phyloP scores from a whole-genome alignment of 2,113 vertebrate genomes.

The Chionis minor region DNA sequence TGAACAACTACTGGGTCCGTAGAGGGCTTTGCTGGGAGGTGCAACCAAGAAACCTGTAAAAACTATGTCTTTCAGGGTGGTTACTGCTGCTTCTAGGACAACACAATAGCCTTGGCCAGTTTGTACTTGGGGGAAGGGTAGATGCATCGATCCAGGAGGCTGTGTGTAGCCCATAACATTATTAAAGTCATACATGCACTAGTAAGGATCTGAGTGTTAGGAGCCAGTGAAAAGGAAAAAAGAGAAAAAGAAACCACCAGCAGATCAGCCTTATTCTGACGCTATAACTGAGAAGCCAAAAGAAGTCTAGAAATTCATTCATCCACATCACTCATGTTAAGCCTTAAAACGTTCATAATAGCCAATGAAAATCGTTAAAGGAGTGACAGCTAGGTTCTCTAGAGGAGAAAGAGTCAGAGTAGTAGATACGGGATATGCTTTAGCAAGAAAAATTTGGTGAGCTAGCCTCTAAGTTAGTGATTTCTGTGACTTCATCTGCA shows the following conservation, averaged over 20 bases:
- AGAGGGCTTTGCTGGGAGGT: not conserved
- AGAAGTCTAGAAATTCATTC: constrained; percentile 27
- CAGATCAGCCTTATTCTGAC: not conserved
- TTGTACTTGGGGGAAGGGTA: not conserved
- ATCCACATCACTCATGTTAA: constrained; percentile 33
- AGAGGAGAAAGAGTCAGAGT: not conserved
- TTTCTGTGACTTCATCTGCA: constrained; percentile 54
- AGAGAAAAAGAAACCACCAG: no score
- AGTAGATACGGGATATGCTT: not conserved
- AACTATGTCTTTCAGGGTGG: not conserved
- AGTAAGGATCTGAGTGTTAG: not conserved
- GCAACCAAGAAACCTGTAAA: not conserved
- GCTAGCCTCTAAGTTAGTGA: constrained; percentile 41
- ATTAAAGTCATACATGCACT: not conserved
- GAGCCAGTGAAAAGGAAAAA: not conserved
- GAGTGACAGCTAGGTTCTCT: constrained; percentile 16
- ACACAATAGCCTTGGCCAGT: not conserved
- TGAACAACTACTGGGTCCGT: not conserved
- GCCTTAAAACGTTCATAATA: constrained; percentile 5
- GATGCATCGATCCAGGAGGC: not conserved
- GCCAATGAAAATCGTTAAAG: constrained; percentile 43
- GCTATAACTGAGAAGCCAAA: constrained; percentile 19
- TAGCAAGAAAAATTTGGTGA: constrained; percentile 33
- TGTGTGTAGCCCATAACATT: not conserved
- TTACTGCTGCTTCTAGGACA: not conserved